These are phyloP conservation scores for Nasonia giraulti DNA, from an alignment of 1,140 invertebrate genomes.

Conservation along the genomic window DNA sequence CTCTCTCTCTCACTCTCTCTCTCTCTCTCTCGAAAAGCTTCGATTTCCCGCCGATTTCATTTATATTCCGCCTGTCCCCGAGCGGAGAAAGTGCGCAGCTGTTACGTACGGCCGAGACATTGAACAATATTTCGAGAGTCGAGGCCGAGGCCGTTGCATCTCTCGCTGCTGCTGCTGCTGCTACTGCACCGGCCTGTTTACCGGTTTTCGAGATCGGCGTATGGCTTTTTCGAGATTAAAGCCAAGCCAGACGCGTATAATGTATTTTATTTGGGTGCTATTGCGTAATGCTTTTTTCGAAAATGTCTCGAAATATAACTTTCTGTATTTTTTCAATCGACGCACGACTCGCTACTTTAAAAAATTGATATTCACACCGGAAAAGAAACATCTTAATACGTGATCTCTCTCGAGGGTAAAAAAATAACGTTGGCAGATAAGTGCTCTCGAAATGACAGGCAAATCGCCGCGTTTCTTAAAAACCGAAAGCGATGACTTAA, in stretches of 20 bases:
- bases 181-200: neutral
- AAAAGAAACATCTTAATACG: no score
- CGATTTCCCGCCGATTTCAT: slow-evolving; percentile 47
- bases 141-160: neutral
- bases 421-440: no score
- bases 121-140: slow-evolving; percentile 53
- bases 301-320: neutral
- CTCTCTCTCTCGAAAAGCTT: neutral
- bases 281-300: neutral
- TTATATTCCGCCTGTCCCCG: slow-evolving; percentile 17
- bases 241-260: neutral
- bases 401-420: no score
- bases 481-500: neutral
- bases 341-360: no score
- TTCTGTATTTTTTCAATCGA: slow-evolving; percentile 34
- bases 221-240: no score
- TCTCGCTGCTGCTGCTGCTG: neutral
- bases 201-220: neutral
- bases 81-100: slow-evolving; percentile 50
- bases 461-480: neutral
- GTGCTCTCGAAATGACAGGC: no score
- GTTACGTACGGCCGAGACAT: slow-evolving; percentile 51
- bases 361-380: no score
- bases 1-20: neutral
- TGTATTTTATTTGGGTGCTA: neutral